Evolutionary conservation across 2,888 invertebrate genomes (phyloP), one percentile per base, ranked within the genome.

Genomic region (Clusia tigrina): DNA sequence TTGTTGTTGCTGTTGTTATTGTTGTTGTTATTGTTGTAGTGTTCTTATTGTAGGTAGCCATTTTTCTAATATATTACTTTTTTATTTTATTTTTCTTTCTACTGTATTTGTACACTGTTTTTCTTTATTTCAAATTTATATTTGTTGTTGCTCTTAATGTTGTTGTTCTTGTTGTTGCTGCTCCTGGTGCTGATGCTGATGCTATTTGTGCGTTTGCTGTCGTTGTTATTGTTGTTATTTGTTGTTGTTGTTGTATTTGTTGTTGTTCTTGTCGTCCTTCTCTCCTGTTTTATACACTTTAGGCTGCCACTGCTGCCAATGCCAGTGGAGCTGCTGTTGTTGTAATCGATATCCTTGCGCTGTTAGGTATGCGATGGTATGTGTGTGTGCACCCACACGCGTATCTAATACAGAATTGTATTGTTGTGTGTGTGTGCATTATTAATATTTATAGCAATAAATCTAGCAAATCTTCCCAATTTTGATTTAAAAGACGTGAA

Each of bases 301-400:
- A 22, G 18, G 18, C 32, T 32, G 32, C 26, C 32, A 24, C 26
- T 54, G 25, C 20, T 26, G 26, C 6, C 58, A 58, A n/a, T 25
- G 46, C 22, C 46, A 48, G 12, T 32, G 48, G 17, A 32, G n/a
- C n/a, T 32, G 32, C 20, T 58, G 23, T 51, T 62, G 56, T 37
- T 56, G 62, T 56, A 62, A 62, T 62, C 62, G 57, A 62, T 62
- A 62, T 57, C 54, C 23, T 25, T 56, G 46, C 46, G 42, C 20
- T 17, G 53, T 37, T 42, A 22, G 37, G 15, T 53, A 38, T 59
- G n/a, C 54, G 15, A 42, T 3, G 25, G 20, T 20, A 48, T 52
- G 32, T 52, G 10, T 25, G 17, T 54, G 20, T 18, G 51, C 23
- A 15, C 23, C 5, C 46, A 17, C n/a, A 5, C 18, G 51, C 53